Base-by-base conservation (phyloP, 2,797 vertebrate species). In the Rhynchotus rufescens region DNA sequence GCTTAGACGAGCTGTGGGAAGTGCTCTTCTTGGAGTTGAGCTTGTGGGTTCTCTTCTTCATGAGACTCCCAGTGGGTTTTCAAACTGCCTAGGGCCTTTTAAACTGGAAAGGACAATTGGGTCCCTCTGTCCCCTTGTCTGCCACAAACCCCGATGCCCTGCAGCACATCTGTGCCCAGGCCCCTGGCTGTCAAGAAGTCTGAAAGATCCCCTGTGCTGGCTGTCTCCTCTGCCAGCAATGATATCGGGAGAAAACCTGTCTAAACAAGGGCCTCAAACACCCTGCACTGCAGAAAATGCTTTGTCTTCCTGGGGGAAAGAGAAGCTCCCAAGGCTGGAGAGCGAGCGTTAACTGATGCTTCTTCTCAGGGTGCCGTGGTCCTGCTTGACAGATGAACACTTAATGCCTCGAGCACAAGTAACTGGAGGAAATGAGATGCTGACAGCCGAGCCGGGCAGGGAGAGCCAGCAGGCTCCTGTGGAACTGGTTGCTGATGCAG, bases 351-450 rank as follows among this genome's bases (percentile, higher is more conserved):
- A 82, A 95, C 65, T 61, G 72, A 12, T 91, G 88, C 40, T 84
- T 94, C 84, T 87, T 75, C 56, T 75, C 86, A 97, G 96, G 94
- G 80, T 71, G 22, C 71, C 11, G 3, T 3, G 2, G 71, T 90
- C 93, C 64, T 72, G 32, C 42, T 72, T 68, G 86, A 23, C 79
- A 32, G 78, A 71, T 1, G 51, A 94, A 49, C 1, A 0, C 51
- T 67, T 7, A 5, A 44, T 15, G 73, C 64, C 84, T 69, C 66
- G 3, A 85, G 79, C 69, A 14, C 64, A 5, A 8, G 7, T 26
- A 4, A 2, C 54, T 54, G 79, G 51, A 67, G 54, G 71, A 64
- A 6, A 4, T 3, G 59, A 92, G 52, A n/a, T 59, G 59, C 80
- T 86, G 79, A 19, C 67, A 61, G 47, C 83, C 15, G 78, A 75